Conservation (phyloP, 2,113 vertebrate species). For the Mungos mungo region DNA sequence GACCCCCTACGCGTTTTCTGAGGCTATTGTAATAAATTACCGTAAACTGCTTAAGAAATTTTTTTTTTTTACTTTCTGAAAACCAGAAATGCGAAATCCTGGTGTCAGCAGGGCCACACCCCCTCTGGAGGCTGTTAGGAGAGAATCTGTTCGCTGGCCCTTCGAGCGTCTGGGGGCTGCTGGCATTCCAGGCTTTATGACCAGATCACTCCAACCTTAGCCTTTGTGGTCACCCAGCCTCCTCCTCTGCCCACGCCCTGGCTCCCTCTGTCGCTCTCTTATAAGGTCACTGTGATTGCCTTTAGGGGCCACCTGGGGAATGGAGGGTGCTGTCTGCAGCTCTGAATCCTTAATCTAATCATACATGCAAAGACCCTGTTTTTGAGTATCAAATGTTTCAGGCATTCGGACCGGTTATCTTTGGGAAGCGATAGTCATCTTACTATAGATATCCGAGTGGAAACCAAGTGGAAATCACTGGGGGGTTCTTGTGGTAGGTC, state of each 20-base stretch:
- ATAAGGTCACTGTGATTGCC: no score
- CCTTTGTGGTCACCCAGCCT: background rate
- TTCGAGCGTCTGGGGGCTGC: background rate
- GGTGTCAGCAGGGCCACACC: background rate
- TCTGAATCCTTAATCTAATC: background rate
- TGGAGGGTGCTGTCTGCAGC: background rate
- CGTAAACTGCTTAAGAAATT: no score
- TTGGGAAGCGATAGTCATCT: background rate
- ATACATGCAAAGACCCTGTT: background rate
- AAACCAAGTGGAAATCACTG: background rate
- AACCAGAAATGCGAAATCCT: background rate
- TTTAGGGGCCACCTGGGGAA: background rate
- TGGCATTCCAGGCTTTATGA: background rate
- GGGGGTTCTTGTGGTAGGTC: no score
- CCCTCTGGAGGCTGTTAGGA: background rate
- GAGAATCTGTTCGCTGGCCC: background rate
- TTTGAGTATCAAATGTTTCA: no score
- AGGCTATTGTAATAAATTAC: background rate
- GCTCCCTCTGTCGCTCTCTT: fast-evolving
- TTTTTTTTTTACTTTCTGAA: background rate
- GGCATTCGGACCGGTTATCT: background rate
- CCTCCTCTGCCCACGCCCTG: no score
- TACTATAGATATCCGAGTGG: no score
- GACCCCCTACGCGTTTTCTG: fast-evolving
- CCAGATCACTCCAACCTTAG: no score